Base-by-base conservation (phyloP, 2,888 invertebrate species). In the Papilio demoleus region DNA sequence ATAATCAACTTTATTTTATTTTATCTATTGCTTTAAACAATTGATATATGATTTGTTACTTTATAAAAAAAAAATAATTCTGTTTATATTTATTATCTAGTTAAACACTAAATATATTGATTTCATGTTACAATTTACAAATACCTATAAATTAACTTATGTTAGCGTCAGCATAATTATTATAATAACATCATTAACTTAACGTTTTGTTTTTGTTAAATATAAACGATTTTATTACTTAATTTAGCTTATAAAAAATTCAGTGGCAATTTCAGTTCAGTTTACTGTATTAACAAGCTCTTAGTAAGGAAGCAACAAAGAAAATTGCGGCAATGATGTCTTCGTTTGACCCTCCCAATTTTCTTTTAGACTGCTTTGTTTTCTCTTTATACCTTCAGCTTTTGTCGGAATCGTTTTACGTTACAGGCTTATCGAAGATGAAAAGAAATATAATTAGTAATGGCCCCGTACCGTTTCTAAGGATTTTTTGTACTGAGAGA, bases 391-490 rank as follows among this genome's bases (percentile, higher is more conserved):
- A 74, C 70, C 78, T 71, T 74, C 75, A 75, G 74, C 79, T 80
- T 83, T 85, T 80, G 79, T 81, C 83, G 80, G 82, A 85, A 85
- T 85, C 80, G 78, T 79, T 86, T 85, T 81, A 80, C 75, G 75
- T 79, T 77, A 78, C 79, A 79, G 80, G 79, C 80, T 80, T 74
- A 72, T 73, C 73, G 71, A 77, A 83, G 81, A 87, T 86, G 78
- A 88, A 88, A 85, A 84, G 75, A 80, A 82, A 86, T 83, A 85
- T 88, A 86, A 88, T 87, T 87, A 86, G 79, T 79, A 73, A 67
- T 72, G 72, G 76, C 79, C 77, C 77, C 73, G 71, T 75, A 65
- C 72, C 72, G 74, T 77, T 79, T 79, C 76, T 70, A 75, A 71
- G 70, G 72, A 65, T 31, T 56, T 31, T 70, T 61, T 71, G 62